Conservation (phyloP, 1,140 invertebrate species). For the Philotrypesis tridentata region DNA sequence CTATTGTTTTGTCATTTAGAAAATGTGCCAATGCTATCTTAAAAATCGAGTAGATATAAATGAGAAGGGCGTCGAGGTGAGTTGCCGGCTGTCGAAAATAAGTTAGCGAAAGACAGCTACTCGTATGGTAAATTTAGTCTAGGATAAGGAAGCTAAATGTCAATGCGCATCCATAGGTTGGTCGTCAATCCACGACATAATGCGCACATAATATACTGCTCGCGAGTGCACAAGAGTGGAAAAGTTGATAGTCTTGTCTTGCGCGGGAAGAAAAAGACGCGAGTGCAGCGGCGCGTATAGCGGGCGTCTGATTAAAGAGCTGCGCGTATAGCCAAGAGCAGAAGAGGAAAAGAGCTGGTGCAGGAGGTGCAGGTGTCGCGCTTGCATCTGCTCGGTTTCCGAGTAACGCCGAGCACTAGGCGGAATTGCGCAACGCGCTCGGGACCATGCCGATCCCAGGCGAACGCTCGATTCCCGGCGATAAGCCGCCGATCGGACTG, state of each 20-base stretch:
- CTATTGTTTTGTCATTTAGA: no score
- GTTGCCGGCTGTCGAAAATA: no score
- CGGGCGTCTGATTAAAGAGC: conserved; percentile 34
- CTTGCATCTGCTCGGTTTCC: conserved; percentile 46
- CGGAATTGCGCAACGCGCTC: not conserved
- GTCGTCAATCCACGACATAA: no score
- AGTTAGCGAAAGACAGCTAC: no score
- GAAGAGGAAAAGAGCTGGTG: conserved; percentile 17
- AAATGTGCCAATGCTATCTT: not conserved
- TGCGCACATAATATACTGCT: no score
- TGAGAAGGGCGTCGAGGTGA: not conserved
- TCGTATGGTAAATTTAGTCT: not conserved
- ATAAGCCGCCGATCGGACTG: conserved; percentile 46
- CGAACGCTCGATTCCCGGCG: conserved; percentile 41
- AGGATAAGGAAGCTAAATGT: not conserved
- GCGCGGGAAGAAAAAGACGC: conserved; percentile 1
- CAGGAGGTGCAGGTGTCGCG: conserved; percentile 24
- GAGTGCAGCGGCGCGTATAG: not conserved
- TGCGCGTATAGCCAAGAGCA: not conserved
- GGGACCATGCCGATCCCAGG: conserved; percentile 47
- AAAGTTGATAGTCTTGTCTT: not conserved
- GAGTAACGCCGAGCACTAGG: conserved; percentile 33
- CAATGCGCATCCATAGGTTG: no score
- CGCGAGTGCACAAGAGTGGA: no score
- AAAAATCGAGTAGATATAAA: not conserved